Evolutionary conservation across 53 echinoderm and acorn worm species (phyloP), one percentile per base, ranked within the genome.

Genomic region (Holothuria leucospilota): DNA sequence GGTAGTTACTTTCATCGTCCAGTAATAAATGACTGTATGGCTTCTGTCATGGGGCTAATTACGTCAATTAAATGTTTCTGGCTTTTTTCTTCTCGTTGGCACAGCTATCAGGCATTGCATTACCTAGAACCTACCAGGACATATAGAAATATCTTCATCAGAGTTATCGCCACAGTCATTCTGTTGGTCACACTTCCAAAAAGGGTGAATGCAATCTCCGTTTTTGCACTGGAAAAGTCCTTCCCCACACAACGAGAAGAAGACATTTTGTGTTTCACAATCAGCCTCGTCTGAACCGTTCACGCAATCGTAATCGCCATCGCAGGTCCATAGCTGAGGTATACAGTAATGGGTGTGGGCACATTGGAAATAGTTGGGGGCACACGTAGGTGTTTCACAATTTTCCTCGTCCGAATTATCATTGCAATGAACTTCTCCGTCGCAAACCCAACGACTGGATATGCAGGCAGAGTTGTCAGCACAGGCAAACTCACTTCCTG

Each of bases 361-460:
- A 81, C 98, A n/a, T n/a, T n/a, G n/a, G n/a, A 93, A 97, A 68
- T 97, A 88, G 61, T 60, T 68, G 0, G 93, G 40, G 68, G 86
- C 88, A 71, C 98, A 97, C 18, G 98, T 95, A 38, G 88, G 88
- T 46, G 61, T 85, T 3, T 87, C 85, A 71, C 98, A 97, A 82
- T 88, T 68, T 18, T 73, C 38, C 84, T 97, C 98, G 59, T 97
- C 98, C 0, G 93, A 93, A 60, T 69, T 77, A 60, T 97, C 98
- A 1, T 88, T 91, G 61, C 98, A 97, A 81, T 97, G 93, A 53
- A 86, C 90, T 28, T 95, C 98, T 4, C 84, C 69, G 77, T 97
- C 98, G 46, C 98, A 97, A 25, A 88, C 90, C 98, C 98, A 97
- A 20, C 93, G 90, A n/a, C n/a, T n/a, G n/a, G n/a, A 87, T 88